phyloP scores from a whole-genome alignment of 2,888 invertebrate species.

The Chloroclysta siterata region DNA sequence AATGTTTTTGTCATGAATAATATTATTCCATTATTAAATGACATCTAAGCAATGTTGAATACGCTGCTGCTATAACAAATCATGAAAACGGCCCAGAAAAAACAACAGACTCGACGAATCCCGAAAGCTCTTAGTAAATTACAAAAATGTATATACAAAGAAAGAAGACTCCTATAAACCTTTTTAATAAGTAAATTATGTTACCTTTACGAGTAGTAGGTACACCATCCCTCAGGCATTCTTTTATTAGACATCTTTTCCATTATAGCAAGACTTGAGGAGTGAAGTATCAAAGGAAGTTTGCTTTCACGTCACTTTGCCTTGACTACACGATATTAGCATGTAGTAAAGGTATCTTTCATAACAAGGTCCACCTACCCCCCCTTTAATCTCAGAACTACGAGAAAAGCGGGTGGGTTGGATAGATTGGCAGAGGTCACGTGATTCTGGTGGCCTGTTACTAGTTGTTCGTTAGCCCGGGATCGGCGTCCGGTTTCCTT shows the following conservation, averaged over 20 bases:
- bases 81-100: not conserved
- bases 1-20: too few species aligned
- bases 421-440: conserved; percentile 47
- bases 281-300: conserved; percentile 66
- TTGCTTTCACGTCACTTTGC: conserved; percentile 63
- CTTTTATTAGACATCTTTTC: conserved; percentile 46
- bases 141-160: not conserved
- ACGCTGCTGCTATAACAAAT: too few species aligned
- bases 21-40: too few species aligned
- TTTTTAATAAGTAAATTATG: conserved; percentile 11
- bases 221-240: conserved; percentile 31
- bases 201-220: conserved; percentile 15
- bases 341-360: conserved; percentile 53
- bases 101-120: not conserved
- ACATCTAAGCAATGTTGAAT: too few species aligned
- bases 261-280: conserved; percentile 53
- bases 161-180: conserved; percentile 1
- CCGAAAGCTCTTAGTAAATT: conserved; percentile 3
- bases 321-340: conserved; percentile 61
- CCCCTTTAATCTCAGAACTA: conserved; percentile 31
- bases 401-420: conserved; percentile 32
- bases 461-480: conserved; percentile 73
- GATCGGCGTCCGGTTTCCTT: conserved; percentile 74
- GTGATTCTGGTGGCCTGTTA: conserved; percentile 52
- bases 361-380: conserved; percentile 43